phyloP scores from a whole-genome alignment of 2,113 vertebrate species.

The Podiceps cristatus region DNA sequence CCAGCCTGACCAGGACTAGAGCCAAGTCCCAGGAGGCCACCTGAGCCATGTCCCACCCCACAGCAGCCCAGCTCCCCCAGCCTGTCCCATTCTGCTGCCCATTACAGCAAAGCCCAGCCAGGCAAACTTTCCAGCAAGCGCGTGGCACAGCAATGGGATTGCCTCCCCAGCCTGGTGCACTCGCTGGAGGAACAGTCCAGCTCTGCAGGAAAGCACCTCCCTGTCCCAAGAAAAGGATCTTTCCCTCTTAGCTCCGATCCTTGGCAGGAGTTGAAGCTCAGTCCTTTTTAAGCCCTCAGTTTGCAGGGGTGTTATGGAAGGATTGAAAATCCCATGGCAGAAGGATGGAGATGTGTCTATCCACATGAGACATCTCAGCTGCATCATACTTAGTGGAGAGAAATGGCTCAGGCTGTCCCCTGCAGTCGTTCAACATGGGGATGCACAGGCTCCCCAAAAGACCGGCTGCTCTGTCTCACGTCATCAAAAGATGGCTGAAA shows the following conservation, averaged over 20 bases:
- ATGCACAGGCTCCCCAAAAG: not conserved
- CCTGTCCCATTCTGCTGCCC: not conserved
- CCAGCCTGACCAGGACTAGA: not conserved
- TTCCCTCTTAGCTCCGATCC: not conserved
- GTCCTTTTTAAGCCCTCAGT: not conserved
- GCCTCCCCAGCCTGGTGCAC: not conserved
- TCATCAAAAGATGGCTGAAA: rapidly evolving
- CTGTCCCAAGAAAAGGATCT: not conserved
- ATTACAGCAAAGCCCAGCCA: not conserved
- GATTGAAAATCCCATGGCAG: not conserved
- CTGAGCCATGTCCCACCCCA: not conserved
- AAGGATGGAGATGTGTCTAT: not conserved
- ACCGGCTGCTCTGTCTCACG: not conserved
- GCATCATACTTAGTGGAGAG: not conserved
- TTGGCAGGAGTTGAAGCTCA: not conserved
- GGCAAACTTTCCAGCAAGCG: rapidly evolving
- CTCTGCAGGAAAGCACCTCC: not conserved
- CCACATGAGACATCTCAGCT: not conserved
- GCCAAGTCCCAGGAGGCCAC: not conserved
- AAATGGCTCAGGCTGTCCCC: not conserved
- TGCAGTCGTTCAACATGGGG: not conserved
- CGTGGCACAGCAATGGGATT: not conserved
- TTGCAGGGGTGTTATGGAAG: not conserved
- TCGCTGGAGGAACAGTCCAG: rapidly evolving
- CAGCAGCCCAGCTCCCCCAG: not conserved